Evolutionary conservation across 2,888 invertebrate genomes (phyloP), one percentile per base, ranked within the genome.

Genomic region (Aspidiotus rigidus): DNA sequence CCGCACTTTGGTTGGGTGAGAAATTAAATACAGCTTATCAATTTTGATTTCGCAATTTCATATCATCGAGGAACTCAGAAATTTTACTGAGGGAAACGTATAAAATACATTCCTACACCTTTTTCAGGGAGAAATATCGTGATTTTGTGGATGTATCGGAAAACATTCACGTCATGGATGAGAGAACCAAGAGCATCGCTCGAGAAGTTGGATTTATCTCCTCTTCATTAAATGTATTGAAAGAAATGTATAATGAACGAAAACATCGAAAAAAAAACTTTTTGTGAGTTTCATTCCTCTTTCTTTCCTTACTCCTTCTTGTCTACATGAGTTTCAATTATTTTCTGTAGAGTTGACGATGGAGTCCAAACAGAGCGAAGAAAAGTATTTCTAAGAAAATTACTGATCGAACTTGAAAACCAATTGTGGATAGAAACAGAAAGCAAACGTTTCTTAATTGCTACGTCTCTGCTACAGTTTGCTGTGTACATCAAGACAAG

Each of bases 91-190:
- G 49, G 49, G 3, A 49, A 49, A 11, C 10, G 2, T 6, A 49
- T 49, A 13, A 13, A 2, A 11, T 49, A 49, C 2, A 13, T 13
- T 6, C 2, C n/a, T 53, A 3, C 53, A 13, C n/a, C n/a, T 16
- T n/a, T 59, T 28, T 1, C 60, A 67, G 67, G 9, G 67, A 67
- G 42, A 67, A 67, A 39, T 67, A 67, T 60, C 67, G 67, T 15
- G 67, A 67, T 53, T 67, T 67, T 39, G 57, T 67, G 10, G 67
- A 59, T 39, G 44, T 67, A 7, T 42, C 59, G 28, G 67, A 60
- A 40, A 57, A 59, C 15, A 67, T 67, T 15, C 44, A 53, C n/a
- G 39, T 67, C 9, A 67, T 67, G 67, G 57, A 60, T 13, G 60
- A 57, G 17, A 53, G 59, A 44, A 28, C 67, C 8, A 49, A 49